phyloP scores from a whole-genome alignment of 2,888 invertebrate species.

The Drepana falcataria region DNA sequence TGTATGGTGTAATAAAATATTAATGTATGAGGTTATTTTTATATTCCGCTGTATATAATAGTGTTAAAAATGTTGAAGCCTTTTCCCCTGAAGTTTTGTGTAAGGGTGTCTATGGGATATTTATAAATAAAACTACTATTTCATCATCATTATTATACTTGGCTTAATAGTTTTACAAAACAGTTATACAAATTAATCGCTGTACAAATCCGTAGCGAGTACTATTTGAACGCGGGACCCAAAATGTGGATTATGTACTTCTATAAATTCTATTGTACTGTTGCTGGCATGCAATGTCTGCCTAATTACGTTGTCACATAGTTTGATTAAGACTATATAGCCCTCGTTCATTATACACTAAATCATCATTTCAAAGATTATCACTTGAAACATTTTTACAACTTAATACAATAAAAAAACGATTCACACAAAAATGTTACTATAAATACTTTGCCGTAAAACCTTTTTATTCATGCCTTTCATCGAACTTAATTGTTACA shows the following conservation, averaged over 20 bases:
- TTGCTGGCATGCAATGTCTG: conserved; percentile 17
- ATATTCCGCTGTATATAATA: too few relatives aligned
- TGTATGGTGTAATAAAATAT: too few relatives aligned
- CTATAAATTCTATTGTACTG: conserved; percentile 22
- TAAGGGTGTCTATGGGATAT: background rate
- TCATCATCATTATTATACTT: conserved; percentile 48
- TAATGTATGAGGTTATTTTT: too few relatives aligned
- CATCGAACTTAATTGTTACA: too few relatives aligned
- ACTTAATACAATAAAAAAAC: conserved; percentile 24
- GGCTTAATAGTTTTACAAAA: conserved; percentile 67
- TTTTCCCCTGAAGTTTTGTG: too few relatives aligned
- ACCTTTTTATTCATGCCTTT: conserved; percentile 15
- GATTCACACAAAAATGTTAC: conserved; percentile 28
- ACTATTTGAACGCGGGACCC: conserved; percentile 36
- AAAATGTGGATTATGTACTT: conserved; percentile 11
- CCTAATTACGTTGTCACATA: conserved; percentile 11
- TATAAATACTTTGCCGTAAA: conserved; percentile 22
- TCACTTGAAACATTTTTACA: conserved; percentile 32
- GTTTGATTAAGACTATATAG: conserved; percentile 19
- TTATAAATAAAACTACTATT: conserved; percentile 17
- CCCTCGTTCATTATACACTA: conserved; percentile 24
- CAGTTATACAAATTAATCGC: conserved; percentile 70
- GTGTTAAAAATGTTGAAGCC: too few relatives aligned
- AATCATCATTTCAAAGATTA: conserved; percentile 14
- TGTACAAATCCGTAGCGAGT: conserved; percentile 61